Percentiles rank a stretch among this genome's conserved stretches.
These are phyloP conservation scores for Zoanthus gigantus DNA, from an alignment of 92 coral and sea anemone species.

Conservation along the genomic window DNA sequence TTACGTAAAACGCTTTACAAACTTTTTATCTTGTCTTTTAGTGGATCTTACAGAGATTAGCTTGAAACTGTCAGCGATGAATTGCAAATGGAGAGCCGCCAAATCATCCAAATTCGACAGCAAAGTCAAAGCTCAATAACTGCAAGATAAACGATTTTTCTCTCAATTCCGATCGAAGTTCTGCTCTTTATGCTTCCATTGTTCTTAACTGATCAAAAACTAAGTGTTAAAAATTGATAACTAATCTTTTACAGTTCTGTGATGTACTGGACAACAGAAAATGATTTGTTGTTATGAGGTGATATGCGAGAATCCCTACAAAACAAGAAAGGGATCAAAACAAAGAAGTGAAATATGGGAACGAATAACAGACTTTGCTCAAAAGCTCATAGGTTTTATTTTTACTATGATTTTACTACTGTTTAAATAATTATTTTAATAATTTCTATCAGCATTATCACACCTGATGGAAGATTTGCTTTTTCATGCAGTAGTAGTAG, in stretches of 20 bases:
- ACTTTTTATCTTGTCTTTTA: too few relatives aligned
- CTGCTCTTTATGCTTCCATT: neutral
- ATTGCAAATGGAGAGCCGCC: too few relatives aligned
- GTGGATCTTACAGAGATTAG: too few relatives aligned
- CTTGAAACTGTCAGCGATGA: too few relatives aligned
- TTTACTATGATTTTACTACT: neutral
- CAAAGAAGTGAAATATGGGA: conserved; percentile 8
- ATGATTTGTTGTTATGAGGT: neutral
- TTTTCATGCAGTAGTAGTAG: neutral
- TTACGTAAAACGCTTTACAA: too few relatives aligned
- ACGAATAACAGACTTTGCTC: conserved; percentile 25
- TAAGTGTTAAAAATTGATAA: neutral
- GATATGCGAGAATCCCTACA: conserved; percentile 2
- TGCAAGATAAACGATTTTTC: neutral
- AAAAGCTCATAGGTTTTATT: too few relatives aligned
- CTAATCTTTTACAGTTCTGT: conserved; percentile 5
- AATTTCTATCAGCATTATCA: neutral
- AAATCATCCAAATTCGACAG: too few relatives aligned
- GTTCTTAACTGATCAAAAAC: neutral
- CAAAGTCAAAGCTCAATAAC: neutral
- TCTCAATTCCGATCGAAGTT: neutral
- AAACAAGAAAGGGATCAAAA: neutral
- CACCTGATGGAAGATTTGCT: neutral
- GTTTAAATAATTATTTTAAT: neutral
- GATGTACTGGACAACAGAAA: conserved; percentile 22